These are phyloP conservation scores for Conger conger DNA, from an alignment of 2,113 vertebrate genomes.

Conservation along the genomic window DNA sequence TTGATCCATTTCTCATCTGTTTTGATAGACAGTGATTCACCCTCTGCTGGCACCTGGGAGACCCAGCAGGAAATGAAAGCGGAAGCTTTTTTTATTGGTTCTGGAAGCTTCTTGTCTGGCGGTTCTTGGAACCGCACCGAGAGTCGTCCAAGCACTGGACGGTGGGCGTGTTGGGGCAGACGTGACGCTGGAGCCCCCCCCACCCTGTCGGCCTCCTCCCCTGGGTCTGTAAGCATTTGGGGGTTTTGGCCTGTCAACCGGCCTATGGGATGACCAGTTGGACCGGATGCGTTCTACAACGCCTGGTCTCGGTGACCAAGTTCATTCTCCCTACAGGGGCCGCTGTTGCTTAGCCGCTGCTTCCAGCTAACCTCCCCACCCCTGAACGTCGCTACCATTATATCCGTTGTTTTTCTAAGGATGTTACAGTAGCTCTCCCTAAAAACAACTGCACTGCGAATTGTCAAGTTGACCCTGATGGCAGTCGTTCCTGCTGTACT, in stretches of 20 bases:
- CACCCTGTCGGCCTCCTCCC: not conserved
- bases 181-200: not conserved
- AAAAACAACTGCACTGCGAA: not conserved
- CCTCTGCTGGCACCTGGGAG: not conserved
- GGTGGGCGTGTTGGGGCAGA: not conserved
- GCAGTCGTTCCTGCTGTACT: not conserved
- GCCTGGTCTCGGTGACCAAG: not conserved
- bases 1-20: not conserved
- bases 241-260: no score
- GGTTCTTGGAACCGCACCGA: not conserved
- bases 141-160: not conserved
- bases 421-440: not conserved
- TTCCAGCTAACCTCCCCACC: not conserved
- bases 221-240: not conserved
- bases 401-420: not conserved
- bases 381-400: not conserved
- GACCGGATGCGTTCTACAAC: not conserved
- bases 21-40: not conserved
- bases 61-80: constrained; percentile 4
- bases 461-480: not conserved
- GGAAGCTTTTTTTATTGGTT: not conserved
- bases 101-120: not conserved
- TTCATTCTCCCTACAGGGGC: not conserved
- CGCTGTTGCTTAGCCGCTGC: not conserved
- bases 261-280: not conserved